Conservation (phyloP, 2,797 vertebrate genomes). For the Morus bassanus region DNA sequence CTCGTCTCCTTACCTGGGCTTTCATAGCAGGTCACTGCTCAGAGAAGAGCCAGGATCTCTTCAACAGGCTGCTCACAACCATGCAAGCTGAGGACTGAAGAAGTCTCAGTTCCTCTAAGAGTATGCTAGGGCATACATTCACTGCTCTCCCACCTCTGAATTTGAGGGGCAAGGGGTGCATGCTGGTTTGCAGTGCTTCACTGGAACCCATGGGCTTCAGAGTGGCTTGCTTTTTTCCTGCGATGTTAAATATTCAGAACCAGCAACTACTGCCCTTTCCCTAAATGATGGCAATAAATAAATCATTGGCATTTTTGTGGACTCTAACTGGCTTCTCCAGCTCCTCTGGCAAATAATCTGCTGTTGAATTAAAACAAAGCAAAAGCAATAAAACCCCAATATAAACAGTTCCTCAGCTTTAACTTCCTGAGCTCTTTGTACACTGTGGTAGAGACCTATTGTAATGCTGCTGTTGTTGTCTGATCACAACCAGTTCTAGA, state of each 20-base stretch:
- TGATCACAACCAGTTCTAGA: neutral
- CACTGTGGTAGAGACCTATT: neutral
- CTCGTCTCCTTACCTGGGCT: neutral
- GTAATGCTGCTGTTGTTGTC: neutral
- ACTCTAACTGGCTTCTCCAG: constrained; percentile 20
- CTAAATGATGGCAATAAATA: constrained; percentile 53
- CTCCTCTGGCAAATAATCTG: neutral
- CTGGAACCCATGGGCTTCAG: neutral
- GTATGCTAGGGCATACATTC: neutral
- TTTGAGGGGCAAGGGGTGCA: neutral
- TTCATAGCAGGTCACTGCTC: neutral
- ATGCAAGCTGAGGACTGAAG: neutral
- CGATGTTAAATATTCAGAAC: constrained; percentile 4
- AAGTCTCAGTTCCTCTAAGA: neutral
- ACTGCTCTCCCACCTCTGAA: neutral
- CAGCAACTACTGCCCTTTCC: constrained; percentile 38
- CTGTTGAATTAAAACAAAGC: neutral
- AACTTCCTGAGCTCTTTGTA: neutral
- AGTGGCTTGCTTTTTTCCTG: neutral
- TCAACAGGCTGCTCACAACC: neutral
- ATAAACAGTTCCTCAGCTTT: neutral
- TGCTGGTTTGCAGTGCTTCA: neutral
- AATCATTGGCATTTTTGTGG: constrained; percentile 40
- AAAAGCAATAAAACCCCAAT: neutral
- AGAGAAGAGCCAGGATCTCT: neutral